Evolutionary conservation across 1,140 invertebrate species (phyloP), one percentile per base, ranked within the genome.

Genomic region (Apis cerana): DNA sequence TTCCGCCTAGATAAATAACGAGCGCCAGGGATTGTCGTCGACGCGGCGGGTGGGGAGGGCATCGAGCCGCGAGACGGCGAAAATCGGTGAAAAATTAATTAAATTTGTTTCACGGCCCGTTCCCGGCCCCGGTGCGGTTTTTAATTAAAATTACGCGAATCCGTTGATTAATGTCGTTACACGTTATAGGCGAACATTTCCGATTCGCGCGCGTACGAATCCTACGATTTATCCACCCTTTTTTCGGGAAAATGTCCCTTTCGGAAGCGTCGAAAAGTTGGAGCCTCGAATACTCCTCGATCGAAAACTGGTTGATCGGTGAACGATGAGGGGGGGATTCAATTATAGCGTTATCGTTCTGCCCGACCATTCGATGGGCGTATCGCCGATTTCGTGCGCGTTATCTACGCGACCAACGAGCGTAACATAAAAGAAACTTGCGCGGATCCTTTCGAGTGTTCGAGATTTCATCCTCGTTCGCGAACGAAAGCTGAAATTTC

Each of bases 141-240:
- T 89, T 89, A 89, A 89, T 89, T 89, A 86, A 88, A 89, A 79
- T 89, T 84, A 88, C 88, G 81, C 88, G 88, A 82, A 89, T 88
- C 87, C 80, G 61, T 33, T 80, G 88, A 88, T 88, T 88, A 89
- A 89, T 86, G 67, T 64, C 65, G 69, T 85, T 75, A 67, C 67
- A 56, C 27, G 52, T 19, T 3, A 1, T n/a, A 7, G 10, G 71
- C 71, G 59, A 68, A 81, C 43, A 54, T 59, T 76, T 75, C 7
- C n/a, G n/a, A n/a, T n/a, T n/a, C n/a, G n/a, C 27, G 12, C 21
- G 8, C 23, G 13, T 33, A 10, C 62, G 10, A 19, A 23, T 17
- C 48, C 48, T 2, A 8, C 61, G 50, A 65, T 76, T 52, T 52
- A 65, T 9, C 69, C 33, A 33, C 3, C 33, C 43, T n/a, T 13